These are phyloP conservation scores for Herpetotheres cachinnans DNA, from an alignment of 2,113 vertebrate species.

Conservation along the genomic window DNA sequence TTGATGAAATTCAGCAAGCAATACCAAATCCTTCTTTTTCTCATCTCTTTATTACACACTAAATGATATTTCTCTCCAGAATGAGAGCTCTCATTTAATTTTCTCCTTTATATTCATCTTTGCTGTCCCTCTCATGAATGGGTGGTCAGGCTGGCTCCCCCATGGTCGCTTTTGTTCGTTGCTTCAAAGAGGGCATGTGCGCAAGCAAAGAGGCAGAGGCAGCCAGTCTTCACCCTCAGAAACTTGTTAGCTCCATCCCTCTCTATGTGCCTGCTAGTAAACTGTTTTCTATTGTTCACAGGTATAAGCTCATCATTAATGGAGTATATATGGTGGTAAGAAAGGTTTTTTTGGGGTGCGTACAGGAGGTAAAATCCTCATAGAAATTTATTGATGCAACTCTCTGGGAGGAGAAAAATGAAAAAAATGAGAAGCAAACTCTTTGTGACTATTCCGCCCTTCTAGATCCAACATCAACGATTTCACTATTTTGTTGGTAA, in stretches of 20 bases:
- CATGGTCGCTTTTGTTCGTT: not conserved
- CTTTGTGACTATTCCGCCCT: not conserved
- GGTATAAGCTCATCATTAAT: not conserved
- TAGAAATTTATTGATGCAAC: not conserved
- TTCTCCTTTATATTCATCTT: not conserved
- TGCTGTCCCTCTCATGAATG: not conserved
- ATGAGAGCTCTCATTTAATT: not conserved
- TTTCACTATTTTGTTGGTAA: not conserved
- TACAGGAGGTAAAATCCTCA: not conserved
- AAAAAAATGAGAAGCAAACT: not conserved
- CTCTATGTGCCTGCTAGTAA: not conserved
- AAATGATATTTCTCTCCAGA: not conserved
- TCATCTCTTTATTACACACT: not conserved
- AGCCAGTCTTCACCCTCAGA: not conserved
- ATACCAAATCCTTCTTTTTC: not conserved
- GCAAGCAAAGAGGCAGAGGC: not conserved
- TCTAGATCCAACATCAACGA: not conserved
- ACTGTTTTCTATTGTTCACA: not conserved
- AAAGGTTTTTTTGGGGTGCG: fast-evolving
- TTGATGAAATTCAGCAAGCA: not conserved
- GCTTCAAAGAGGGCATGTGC: not conserved
- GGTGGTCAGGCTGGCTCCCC: not conserved
- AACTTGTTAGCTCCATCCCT: not conserved
- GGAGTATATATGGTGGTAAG: not conserved
- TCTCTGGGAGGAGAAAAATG: not conserved